Conservation (phyloP, 2,888 invertebrate species). For the Philereme transversata region DNA sequence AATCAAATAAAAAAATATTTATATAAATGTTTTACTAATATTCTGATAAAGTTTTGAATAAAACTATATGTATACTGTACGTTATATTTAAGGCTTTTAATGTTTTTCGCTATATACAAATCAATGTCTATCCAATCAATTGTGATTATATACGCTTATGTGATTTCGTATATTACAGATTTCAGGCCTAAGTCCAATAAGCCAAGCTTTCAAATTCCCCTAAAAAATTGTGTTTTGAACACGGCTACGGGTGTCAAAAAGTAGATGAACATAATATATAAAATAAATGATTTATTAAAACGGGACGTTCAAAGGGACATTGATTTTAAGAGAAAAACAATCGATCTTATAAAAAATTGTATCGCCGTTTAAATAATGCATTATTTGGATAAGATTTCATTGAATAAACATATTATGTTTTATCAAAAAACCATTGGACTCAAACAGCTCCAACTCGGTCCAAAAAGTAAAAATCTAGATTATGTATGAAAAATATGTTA, state of each 20-base stretch:
- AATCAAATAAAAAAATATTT: conserved; percentile 42
- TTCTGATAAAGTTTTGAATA: conserved; percentile 61
- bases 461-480: no score
- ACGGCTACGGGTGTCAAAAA: conserved; percentile 49
- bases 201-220: conserved; percentile 53
- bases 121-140: conserved; percentile 56
- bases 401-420: no score
- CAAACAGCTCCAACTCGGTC: no score
- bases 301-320: conserved; percentile 3
- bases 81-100: conserved; percentile 47
- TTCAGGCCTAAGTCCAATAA: conserved; percentile 58
- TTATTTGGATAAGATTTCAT: no score
- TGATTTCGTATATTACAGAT: conserved; percentile 34
- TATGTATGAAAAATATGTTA: no score
- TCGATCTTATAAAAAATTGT: not conserved
- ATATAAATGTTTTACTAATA: conserved; percentile 56
- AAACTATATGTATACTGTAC: conserved; percentile 50
- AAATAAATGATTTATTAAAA: conserved; percentile 4
- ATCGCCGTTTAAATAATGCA: no score
- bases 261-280: conserved; percentile 39
- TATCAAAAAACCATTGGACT: no score
- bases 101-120: conserved; percentile 49
- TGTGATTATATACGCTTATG: conserved; percentile 67
- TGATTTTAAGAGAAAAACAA: not conserved
- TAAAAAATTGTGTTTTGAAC: conserved; percentile 53